A percentile compares a stretch with the other conserved stretches of the same genome.
Evolutionary conservation across 2,888 invertebrate genomes (phyloP).

Genomic region (Protophormia terraenovae): DNA sequence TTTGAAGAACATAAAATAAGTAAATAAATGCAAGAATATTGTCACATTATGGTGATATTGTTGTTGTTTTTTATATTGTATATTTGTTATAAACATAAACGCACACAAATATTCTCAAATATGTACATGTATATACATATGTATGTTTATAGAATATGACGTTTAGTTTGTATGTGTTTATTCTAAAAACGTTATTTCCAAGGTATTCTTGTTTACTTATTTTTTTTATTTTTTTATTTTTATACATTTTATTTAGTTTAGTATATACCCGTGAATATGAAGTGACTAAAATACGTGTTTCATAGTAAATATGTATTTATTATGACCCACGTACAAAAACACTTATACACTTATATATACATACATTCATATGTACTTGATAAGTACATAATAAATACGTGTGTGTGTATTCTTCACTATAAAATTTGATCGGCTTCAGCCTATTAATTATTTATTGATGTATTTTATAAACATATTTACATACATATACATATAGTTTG

Average conservation of each 20-base stretch:
- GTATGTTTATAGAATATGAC: conserved; percentile 6
- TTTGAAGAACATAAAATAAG: conserved; percentile 9
- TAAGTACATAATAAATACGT: not conserved
- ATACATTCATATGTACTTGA: not conserved
- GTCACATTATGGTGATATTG: not conserved
- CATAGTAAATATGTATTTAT: not conserved
- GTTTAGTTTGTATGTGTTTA: conserved; percentile 39
- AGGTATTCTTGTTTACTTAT: conserved; percentile 67
- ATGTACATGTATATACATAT: not conserved
- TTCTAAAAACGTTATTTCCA: conserved; percentile 70
- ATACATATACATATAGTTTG: too few relatives aligned
- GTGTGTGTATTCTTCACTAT: not conserved
- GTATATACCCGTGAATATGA: not conserved
- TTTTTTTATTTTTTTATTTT: not conserved
- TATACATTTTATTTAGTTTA: not conserved
- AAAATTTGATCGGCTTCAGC: not conserved
- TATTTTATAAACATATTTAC: too few relatives aligned
- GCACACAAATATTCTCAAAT: not conserved
- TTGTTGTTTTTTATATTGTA: not conserved
- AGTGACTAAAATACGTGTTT: not conserved
- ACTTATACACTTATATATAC: not conserved
- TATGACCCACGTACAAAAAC: conserved; percentile 39
- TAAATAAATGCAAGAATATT: conserved; percentile 34
- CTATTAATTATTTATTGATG: not conserved
- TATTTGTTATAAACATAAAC: not conserved